phyloP scores from a whole-genome alignment of 2,797 vertebrate species.

The Sebastes miniatus region DNA sequence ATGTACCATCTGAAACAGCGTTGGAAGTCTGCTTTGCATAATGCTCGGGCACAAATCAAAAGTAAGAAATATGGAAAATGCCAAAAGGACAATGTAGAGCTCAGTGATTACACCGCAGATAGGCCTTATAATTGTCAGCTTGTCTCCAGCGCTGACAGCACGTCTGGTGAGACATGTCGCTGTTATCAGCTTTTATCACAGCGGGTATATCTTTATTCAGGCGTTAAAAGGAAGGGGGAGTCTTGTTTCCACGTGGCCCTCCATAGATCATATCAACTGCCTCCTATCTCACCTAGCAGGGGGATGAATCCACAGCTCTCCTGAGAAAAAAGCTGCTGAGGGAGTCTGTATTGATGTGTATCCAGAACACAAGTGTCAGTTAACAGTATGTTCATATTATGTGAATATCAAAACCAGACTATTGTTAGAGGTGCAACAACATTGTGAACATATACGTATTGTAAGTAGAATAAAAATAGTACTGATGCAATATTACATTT shows the following conservation, averaged over 20 bases:
- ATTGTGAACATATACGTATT: background rate
- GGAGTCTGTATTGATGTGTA: background rate
- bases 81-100: constrained; percentile 14
- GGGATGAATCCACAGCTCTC: constrained; percentile 16
- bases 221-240: constrained; percentile 21
- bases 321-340: constrained; percentile 2
- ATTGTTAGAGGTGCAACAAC: background rate
- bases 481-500: background rate
- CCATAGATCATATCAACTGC: constrained; percentile 34
- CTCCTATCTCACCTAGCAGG: background rate
- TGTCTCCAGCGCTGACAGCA: constrained; percentile 18
- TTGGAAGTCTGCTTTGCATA: background rate
- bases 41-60: background rate
- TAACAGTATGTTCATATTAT: background rate
- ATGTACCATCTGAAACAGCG: background rate
- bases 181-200: constrained; percentile 38
- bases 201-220: constrained; percentile 32
- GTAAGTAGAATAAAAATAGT: background rate
- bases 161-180: constrained; percentile 1
- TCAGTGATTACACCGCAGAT: constrained; percentile 38
- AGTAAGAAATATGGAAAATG: constrained; percentile 17
- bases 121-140: constrained; percentile 38
- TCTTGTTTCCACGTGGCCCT: constrained; percentile 28
- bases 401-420: background rate
- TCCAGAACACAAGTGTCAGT: background rate